Conservation (phyloP, 2,888 invertebrate species). For the Cosmorhoe ocellata region DNA sequence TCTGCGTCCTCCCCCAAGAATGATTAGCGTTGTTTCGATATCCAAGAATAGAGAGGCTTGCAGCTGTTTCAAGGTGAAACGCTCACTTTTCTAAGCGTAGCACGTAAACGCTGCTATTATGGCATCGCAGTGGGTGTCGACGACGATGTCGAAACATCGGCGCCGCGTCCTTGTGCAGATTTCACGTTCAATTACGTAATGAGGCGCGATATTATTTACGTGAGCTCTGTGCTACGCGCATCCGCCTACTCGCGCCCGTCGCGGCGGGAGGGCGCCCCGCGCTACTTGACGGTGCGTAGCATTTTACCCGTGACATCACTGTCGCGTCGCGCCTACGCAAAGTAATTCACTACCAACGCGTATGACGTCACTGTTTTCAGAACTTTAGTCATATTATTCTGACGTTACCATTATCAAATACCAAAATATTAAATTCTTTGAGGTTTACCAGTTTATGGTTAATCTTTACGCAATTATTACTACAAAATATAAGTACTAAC, state of each 20-base stretch:
- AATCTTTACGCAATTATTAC: not conserved
- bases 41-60: slow-evolving; percentile 72
- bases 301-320: slow-evolving; percentile 75
- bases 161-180: slow-evolving; percentile 72
- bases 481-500: no score
- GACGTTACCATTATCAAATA: slow-evolving; percentile 55
- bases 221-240: slow-evolving; percentile 50
- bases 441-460: not conserved
- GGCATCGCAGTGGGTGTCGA: slow-evolving; percentile 62
- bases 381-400: slow-evolving; percentile 50
- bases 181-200: slow-evolving; percentile 76
- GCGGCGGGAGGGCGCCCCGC: slow-evolving; percentile 16
- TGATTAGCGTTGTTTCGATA: slow-evolving; percentile 67
- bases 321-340: slow-evolving; percentile 67
- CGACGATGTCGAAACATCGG: slow-evolving; percentile 62
- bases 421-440: not conserved
- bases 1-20: slow-evolving; percentile 55
- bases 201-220: slow-evolving; percentile 61
- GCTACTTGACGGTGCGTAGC: slow-evolving; percentile 41
- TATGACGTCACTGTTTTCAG: slow-evolving; percentile 60
- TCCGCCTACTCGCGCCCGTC: slow-evolving; percentile 42
- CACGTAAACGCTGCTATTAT: slow-evolving; percentile 74
- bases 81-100: slow-evolving; percentile 77
- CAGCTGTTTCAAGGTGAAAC: slow-evolving; percentile 74
- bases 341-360: slow-evolving; percentile 53